Evolutionary conservation across 2,888 invertebrate species (phyloP), one percentile per base, ranked within the genome.

Genomic region (Anoncus sp.): DNA sequence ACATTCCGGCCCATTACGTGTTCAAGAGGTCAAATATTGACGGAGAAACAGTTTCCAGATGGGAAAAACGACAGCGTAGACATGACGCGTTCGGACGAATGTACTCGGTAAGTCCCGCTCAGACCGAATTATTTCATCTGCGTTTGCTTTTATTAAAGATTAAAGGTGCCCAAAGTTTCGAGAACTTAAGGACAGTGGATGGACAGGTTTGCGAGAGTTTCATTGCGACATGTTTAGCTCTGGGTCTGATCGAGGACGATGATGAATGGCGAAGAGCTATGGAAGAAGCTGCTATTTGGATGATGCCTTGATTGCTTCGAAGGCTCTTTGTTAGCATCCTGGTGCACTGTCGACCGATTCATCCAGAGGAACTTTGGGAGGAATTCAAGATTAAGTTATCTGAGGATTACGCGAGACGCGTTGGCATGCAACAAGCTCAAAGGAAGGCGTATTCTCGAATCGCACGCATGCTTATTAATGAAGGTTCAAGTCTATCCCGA

Each of bases 191-290:
- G 16, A 22, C 49, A 6, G 49, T 49, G 10, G 22, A 49, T 22
- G 22, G 49, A 6, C 49, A 49, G 3, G 22, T 49, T 49, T 49
- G 81, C n/a, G n/a, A n/a, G n/a, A n/a, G n/a, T n/a, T n/a, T n/a
- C n/a, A n/a, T n/a, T n/a, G n/a, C n/a, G n/a, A n/a, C n/a, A n/a
- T n/a, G n/a, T n/a, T n/a, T n/a, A n/a, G n/a, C n/a, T n/a, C n/a
- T n/a, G n/a, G n/a, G 84, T 40, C 71, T 91, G 5, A 74, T 88
- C 1, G 85, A 84, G 60, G 83, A 90, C 79, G 75, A 81, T 18
- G 55, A 73, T 24, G 75, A 75, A 55, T 83, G 75, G 81, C 49
- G 20, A 22, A 51, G 45, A 60, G 73, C 76, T 63, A 80, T 81
- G 51, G 47, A 53, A 22, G 70, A 72, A 65, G 73, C 69, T 20